Evolutionary conservation across 2,888 invertebrate species (phyloP).

Genomic region (Trissonchulus latispiculum): DNA sequence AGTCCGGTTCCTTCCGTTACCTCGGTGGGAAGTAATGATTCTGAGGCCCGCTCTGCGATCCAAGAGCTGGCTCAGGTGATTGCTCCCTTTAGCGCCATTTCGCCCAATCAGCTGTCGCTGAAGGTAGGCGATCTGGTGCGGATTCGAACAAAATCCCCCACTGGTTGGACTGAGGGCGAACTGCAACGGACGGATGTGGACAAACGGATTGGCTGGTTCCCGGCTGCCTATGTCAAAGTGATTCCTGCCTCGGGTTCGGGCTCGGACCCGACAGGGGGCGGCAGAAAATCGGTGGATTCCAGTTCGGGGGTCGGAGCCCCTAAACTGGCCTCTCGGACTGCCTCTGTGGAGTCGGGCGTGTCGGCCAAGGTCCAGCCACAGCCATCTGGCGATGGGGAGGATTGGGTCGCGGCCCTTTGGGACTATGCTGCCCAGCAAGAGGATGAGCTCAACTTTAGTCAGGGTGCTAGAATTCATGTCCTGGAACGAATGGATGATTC

Average conservation of each 20-base stretch:
- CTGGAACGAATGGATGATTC: slow-evolving; percentile 29
- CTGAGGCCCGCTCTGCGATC: background rate
- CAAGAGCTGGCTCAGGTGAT: slow-evolving; percentile 82
- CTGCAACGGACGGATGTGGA: slow-evolving; percentile 68
- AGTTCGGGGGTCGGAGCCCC: background rate
- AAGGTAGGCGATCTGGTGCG: slow-evolving; percentile 82
- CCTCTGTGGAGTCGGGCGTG: background rate
- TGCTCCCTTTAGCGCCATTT: slow-evolving; percentile 78
- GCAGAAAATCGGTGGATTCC: background rate
- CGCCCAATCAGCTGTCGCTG: slow-evolving; percentile 78
- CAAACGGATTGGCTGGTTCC: slow-evolving; percentile 95
- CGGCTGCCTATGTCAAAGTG: slow-evolving; percentile 86
- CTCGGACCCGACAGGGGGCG: background rate
- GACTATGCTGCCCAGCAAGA: slow-evolving; percentile 39
- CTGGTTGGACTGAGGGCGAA: slow-evolving; percentile 99
- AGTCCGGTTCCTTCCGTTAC: background rate
- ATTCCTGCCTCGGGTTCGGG: slow-evolving; percentile 30
- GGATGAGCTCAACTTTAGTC: slow-evolving; percentile 37
- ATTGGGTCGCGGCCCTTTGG: slow-evolving; percentile 31
- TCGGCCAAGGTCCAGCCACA: background rate
- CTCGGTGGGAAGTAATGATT: background rate
- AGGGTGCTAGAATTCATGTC: slow-evolving; percentile 31
- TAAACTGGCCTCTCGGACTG: background rate
- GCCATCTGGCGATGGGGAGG: too few species aligned
- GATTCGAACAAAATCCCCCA: slow-evolving; percentile 89